Evolutionary conservation across 2,888 invertebrate species (phyloP).

Genomic region (Phyllotreta cruciferae): DNA sequence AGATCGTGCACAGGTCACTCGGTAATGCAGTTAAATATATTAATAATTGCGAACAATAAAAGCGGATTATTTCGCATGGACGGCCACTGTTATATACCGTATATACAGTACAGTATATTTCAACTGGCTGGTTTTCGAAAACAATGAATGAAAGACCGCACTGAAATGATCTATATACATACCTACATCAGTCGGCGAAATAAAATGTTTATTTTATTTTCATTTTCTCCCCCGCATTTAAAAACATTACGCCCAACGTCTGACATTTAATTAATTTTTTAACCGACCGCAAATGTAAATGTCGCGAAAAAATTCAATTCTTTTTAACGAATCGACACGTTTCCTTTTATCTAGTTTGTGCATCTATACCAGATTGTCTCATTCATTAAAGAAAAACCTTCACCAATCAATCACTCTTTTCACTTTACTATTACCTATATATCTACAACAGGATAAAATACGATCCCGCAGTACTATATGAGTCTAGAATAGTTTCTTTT

Average conservation of each 20-base stretch:
- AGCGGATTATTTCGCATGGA: constrained; percentile 59
- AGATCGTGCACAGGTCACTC: constrained; percentile 51
- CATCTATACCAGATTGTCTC: no score
- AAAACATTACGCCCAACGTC: constrained; percentile 40
- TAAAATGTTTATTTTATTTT: no score
- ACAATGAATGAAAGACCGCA: constrained; percentile 29
- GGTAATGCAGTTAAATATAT: constrained; percentile 59
- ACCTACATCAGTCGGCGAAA: no score
- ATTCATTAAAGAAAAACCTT: no score
- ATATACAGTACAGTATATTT: no score
- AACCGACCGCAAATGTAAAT: constrained; percentile 30
- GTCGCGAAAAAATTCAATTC: background rate
- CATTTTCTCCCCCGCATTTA: constrained; percentile 31
- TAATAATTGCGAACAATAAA: constrained; percentile 61
- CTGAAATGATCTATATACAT: constrained; percentile 35
- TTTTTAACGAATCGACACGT: no score
- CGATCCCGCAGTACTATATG: no score
- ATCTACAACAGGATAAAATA: no score
- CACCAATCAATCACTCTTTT: no score
- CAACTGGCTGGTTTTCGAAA: constrained; percentile 46
- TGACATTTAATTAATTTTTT: constrained; percentile 38
- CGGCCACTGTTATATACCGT: constrained; percentile 47
- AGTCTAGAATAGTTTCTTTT: no score
- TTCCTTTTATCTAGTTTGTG: no score
- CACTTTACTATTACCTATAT: no score